Base-by-base conservation (phyloP, 2,797 vertebrate genomes). In the Holocentrus rufus region DNA sequence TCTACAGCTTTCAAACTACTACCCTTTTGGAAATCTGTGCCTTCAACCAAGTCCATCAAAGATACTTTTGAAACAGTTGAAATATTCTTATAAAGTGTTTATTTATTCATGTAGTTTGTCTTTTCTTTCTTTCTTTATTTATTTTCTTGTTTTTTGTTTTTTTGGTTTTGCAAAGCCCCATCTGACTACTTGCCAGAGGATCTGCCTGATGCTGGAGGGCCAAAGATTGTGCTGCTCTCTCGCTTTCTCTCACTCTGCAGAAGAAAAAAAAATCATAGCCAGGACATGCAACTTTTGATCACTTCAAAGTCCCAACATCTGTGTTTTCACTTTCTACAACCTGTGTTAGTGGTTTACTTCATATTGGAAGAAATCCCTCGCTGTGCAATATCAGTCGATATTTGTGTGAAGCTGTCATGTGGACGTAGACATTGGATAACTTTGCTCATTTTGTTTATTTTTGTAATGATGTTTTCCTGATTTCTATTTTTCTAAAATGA, bases 401-500 rank as follows among this genome's bases (percentile, higher is more conserved):
- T 88, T 76, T 78, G 22, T 80, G 87, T 93, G 80, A 89, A 61
- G 77, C 79, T 79, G 86, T 92, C 72, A 7, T 84, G 89, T 91
- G 89, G 90, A 88, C 57, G 77, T 87, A 74, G 81, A 90, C 79
- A 82, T 72, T 80, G 78, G 80, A 91, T 56, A 80, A 87, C 75
- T 75, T 85, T 87, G 88, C 56, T 85, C 42, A 72, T 54, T 88
- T 75, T 71, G 69, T 91, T 93, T 93, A 93, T 93, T 94, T 94
- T 93, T 93, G 81, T 92, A 93, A 92, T 3, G 22, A 86, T 72
- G 77, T 90, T 90, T 87, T 87, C 88, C 90, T 92, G 82, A 91
- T 91, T 91, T 93, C 72, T 93, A 94, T 94, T 94, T 94, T 94
- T 93, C 88, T 93, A 93, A 90, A 88, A 75, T 31, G 30, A 77